Conservation (phyloP, 2,888 invertebrate species). For the Trileptium ribeirensis region DNA sequence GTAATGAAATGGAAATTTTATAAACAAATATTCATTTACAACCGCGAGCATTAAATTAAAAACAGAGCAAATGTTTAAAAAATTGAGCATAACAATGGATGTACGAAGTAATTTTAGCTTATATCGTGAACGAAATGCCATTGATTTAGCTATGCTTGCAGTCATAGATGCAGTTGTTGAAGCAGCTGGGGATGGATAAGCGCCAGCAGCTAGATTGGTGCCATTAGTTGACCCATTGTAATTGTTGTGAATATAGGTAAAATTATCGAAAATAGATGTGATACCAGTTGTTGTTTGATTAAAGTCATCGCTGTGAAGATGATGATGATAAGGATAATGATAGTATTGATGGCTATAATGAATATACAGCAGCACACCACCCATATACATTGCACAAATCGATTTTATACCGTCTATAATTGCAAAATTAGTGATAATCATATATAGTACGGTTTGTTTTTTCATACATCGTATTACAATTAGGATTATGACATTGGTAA, state of each 20-base stretch:
- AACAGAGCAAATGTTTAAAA: constrained; percentile 27
- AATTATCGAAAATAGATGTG: too few species aligned
- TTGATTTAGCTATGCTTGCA: too few species aligned
- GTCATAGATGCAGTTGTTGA: neutral
- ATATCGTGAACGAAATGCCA: too few species aligned
- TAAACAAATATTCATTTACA: constrained; percentile 26
- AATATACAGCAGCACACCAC: neutral
- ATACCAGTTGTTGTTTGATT: too few species aligned
- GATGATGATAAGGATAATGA: neutral
- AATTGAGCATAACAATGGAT: constrained; percentile 25
- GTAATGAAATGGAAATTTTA: constrained; percentile 22
- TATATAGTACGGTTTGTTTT: constrained; percentile 17
- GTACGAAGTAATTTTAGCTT: constrained; percentile 23
- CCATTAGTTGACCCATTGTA: too few species aligned
- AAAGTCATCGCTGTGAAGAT: too few species aligned
- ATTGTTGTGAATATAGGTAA: too few species aligned
- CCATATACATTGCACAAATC: constrained; percentile 29
- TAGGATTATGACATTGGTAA: neutral
- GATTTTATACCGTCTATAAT: constrained; percentile 26
- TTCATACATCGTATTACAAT: constrained; percentile 3
- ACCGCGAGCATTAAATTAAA: constrained; percentile 28
- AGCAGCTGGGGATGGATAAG: too few species aligned
- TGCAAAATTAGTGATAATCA: constrained; percentile 28
- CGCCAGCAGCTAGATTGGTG: too few species aligned
- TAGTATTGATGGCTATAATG: neutral